Evolutionary conservation across 1,140 invertebrate genomes (phyloP).

Genomic region (Linepithema humile): DNA sequence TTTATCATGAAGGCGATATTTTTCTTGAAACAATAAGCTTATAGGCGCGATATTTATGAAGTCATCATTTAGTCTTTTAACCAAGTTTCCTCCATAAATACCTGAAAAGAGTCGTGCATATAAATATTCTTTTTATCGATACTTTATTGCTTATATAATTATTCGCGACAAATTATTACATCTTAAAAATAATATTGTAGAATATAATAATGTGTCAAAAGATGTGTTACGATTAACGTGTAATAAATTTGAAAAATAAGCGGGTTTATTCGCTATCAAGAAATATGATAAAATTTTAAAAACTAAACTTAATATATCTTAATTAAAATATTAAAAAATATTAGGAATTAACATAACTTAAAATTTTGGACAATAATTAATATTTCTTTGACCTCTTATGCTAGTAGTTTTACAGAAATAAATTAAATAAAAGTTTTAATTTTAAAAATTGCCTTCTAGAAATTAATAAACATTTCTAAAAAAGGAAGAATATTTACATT

Average conservation of each 20-base stretch:
- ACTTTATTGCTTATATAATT: neutral
- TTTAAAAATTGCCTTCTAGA: neutral
- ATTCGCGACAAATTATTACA: constrained; percentile 5
- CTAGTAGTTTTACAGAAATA: neutral
- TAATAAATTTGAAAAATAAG: too few species aligned
- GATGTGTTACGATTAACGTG: too few species aligned
- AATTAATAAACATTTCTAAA: neutral
- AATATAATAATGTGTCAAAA: too few species aligned
- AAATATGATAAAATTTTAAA: too few species aligned
- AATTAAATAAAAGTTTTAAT: too few species aligned
- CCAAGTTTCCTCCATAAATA: constrained; percentile 70
- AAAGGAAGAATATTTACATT: neutral
- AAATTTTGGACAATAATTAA: too few species aligned
- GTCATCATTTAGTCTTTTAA: constrained; percentile 82
- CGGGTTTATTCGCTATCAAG: too few species aligned
- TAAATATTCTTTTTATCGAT: constrained; percentile 1
- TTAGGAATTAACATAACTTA: too few species aligned
- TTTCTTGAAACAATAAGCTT: constrained; percentile 86
- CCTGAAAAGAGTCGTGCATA: constrained; percentile 55
- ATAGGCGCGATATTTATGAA: constrained; percentile 86
- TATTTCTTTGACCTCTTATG: neutral
- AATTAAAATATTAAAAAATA: too few species aligned
- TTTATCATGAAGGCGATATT: constrained; percentile 72
- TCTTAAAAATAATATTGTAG: neutral
- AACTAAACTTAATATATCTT: too few species aligned